Percentiles rank a stretch among this genome's conserved stretches.
Evolutionary conservation across 1,140 invertebrate species (phyloP).

Genomic region (Drosophila kikkawai): DNA sequence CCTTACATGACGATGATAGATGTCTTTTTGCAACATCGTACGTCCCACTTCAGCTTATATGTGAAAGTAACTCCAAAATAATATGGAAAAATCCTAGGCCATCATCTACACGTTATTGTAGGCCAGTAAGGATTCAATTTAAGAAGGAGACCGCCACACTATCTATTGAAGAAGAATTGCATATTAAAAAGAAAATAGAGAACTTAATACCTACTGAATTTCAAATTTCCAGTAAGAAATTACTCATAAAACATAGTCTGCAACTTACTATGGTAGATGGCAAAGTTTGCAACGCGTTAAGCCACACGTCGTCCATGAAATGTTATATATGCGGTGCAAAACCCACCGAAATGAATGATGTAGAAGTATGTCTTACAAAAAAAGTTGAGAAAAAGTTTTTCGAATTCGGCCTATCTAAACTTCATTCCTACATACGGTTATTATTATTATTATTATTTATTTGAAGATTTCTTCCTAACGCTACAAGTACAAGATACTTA

Average conservation of each 20-base stretch:
- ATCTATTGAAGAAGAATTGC: slow-evolving; percentile 12
- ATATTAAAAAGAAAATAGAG: slow-evolving; percentile 31
- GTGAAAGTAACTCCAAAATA: slow-evolving; percentile 7
- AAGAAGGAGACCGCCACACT: slow-evolving; percentile 22
- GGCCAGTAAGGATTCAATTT: slow-evolving; percentile 41
- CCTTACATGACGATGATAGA: neutral
- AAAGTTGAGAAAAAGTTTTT: neutral
- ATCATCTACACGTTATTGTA: slow-evolving; percentile 33
- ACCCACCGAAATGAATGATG: slow-evolving; percentile 13
- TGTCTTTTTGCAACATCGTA: neutral
- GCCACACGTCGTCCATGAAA: neutral
- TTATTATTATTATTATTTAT: too few relatives aligned
- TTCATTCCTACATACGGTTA: neutral
- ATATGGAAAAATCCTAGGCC: slow-evolving; percentile 46
- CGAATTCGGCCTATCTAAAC: neutral
- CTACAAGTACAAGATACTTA: too few relatives aligned
- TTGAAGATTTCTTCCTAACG: too few relatives aligned
- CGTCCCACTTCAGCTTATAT: neutral
- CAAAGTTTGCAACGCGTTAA: neutral
- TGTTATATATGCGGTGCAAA: neutral
- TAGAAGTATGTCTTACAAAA: slow-evolving; percentile 10
- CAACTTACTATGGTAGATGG: slow-evolving; percentile 2
- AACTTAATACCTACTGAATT: neutral
- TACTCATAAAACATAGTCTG: neutral
- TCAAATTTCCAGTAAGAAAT: neutral